Percentiles rank a stretch among this genome's conserved stretches.
These are phyloP conservation scores for Nymphalis polychloros DNA, from an alignment of 2,888 invertebrate species.

Conservation along the genomic window DNA sequence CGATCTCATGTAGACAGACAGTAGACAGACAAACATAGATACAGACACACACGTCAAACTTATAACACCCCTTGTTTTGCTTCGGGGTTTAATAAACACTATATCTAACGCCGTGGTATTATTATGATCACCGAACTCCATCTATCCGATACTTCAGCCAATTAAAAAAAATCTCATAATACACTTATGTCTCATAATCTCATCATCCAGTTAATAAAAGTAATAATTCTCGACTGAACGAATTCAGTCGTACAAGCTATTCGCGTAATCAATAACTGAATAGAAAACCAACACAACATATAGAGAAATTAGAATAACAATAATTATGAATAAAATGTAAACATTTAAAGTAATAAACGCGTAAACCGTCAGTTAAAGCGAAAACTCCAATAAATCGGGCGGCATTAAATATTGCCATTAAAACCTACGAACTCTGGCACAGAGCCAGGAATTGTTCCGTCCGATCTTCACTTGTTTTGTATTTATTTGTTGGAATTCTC, in stretches of 20 bases:
- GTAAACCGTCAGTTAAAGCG: constrained; percentile 14
- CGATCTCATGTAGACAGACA: too few species aligned
- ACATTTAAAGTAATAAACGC: neutral
- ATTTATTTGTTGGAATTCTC: constrained; percentile 30
- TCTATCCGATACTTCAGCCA: too few species aligned
- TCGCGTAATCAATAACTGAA: neutral
- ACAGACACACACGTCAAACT: too few species aligned
- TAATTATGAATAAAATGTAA: neutral
- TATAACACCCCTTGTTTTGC: too few species aligned
- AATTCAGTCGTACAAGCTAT: neutral
- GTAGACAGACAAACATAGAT: too few species aligned
- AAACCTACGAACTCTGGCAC: constrained; percentile 35
- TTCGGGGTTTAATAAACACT: too few species aligned
- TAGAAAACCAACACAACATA: neutral
- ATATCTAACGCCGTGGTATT: too few species aligned
- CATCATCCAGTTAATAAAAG: too few species aligned
- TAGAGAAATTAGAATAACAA: neutral
- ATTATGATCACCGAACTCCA: too few species aligned
- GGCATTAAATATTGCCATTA: constrained; percentile 38
- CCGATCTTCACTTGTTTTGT: constrained; percentile 30
- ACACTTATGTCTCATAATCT: too few species aligned
- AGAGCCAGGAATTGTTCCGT: constrained; percentile 31
- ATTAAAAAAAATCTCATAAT: too few species aligned
- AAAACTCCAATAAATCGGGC: constrained; percentile 34
- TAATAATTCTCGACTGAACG: too few species aligned